Conservation (phyloP, 1,140 invertebrate genomes). For the Myzus persicae region DNA sequence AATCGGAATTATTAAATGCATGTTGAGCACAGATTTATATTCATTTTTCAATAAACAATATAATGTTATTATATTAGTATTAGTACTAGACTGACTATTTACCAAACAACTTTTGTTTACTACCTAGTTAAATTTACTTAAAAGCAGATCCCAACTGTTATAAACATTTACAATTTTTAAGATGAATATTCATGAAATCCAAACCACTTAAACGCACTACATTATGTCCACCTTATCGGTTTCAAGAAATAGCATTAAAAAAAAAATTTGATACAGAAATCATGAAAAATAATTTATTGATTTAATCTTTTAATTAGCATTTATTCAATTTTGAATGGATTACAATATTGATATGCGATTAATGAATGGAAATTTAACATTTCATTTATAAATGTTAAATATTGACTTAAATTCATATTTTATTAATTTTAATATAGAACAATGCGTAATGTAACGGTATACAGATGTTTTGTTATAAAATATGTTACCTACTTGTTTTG, state of each 20-base stretch:
- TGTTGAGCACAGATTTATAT: neutral
- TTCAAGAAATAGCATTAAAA: neutral
- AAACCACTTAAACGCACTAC: neutral
- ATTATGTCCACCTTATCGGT: neutral
- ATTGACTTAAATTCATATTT: neutral
- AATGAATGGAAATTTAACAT: neutral
- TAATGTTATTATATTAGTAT: too few relatives aligned
- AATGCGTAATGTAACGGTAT: neutral
- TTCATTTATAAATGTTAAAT: neutral
- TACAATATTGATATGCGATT: neutral
- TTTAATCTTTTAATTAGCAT: neutral
- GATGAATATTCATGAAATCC: conserved; percentile 11
- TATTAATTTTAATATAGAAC: neutral
- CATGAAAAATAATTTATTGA: too few relatives aligned
- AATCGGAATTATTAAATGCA: neutral
- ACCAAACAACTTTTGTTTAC: neutral
- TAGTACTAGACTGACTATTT: too few relatives aligned
- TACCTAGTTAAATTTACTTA: neutral
- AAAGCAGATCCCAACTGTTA: neutral
- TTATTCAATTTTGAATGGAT: neutral
- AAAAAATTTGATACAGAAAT: neutral
- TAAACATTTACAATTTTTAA: conserved; percentile 11
- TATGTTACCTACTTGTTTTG: neutral
- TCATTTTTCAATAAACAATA: neutral
- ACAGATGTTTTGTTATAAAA: neutral